Base-by-base conservation (phyloP, 2,888 invertebrate genomes). In the Gortyna flavago region DNA sequence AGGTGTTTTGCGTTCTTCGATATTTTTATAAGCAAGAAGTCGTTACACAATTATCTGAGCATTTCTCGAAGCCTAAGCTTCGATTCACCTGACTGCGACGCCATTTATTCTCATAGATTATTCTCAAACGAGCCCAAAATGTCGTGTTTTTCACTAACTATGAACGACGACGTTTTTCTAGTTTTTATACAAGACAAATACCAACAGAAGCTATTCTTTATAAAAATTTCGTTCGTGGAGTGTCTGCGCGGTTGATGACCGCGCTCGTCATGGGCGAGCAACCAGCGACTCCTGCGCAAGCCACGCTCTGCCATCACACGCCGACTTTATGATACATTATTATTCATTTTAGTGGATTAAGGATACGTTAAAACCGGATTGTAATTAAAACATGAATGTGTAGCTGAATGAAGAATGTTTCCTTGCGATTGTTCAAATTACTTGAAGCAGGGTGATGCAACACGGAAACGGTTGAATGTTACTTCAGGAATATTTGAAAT, bases 191-290 rank as follows among this genome's bases (percentile, higher is more conserved):
- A 86, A 84, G 75, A 81, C n/a, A n/a, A n/a, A n/a, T n/a, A n/a
- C 87, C 85, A 85, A 85, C 83, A 87, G 85, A 83, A 89, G 85
- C 84, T 88, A 88, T 88, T 89, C 86, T 89, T 85, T 85, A 87
- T 87, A 89, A 88, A 89, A 89, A 87, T 91, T 91, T 90, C 77
- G 91, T 90, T 90, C 86, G 88, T 85, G 79, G 79, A 87, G 85
- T 83, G 90, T 85, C 85, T 85, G 79, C 38, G 89, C 92, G 92
- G 93, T 93, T 92, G 91, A 89, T 91, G 89, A 91, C 93, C 91
- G 87, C 84, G 73, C 80, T 80, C 90, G 93, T 93, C 93, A 93
- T 89, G 93, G 89, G 78, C 90, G 83, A 89, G 79, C 85, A 90
- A 70, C 81, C 89, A 89, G 85, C 89, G 86, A 75, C 88, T 90